These are phyloP conservation scores for Drosophila kikkawai DNA, from an alignment of 1,140 invertebrate species.

Conservation along the genomic window DNA sequence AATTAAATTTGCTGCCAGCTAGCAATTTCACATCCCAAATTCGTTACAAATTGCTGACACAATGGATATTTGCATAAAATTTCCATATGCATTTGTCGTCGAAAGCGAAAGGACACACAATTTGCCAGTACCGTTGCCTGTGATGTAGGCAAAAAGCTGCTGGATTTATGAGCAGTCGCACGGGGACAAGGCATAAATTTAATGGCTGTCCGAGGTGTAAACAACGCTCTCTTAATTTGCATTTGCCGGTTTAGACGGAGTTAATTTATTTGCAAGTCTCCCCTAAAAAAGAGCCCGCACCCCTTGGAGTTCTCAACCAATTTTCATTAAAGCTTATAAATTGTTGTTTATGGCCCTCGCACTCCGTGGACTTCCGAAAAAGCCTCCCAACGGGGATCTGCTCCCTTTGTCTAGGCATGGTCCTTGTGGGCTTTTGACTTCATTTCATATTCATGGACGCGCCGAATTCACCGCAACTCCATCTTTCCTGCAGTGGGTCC, in stretches of 20 bases:
- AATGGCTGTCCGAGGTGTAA: conserved; percentile 58
- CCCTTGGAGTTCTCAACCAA: conserved; percentile 59
- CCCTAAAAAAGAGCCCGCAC: background rate
- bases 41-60: conserved; percentile 78
- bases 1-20: conserved; percentile 66
- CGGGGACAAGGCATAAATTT: conserved; percentile 46
- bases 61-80: conserved; percentile 79
- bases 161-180: conserved; percentile 62
- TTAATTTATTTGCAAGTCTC: conserved; percentile 68
- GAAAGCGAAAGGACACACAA: conserved; percentile 54
- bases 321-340: conserved; percentile 81
- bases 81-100: conserved; percentile 70
- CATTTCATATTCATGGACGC: conserved; percentile 78
- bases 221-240: conserved; percentile 64
- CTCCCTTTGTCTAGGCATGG: conserved; percentile 15
- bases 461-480: conserved; percentile 62
- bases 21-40: conserved; percentile 72
- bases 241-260: conserved; percentile 38
- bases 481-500: conserved; percentile 33
- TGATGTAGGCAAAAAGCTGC: conserved; percentile 22
- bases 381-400: conserved; percentile 14
- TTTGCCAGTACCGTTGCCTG: conserved; percentile 33
- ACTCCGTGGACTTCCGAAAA: conserved; percentile 8
- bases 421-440: conserved; percentile 38
- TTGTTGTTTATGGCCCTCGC: conserved; percentile 73